phyloP scores from a whole-genome alignment of 1,140 invertebrate genomes.

The Hirudo medicinalis region DNA sequence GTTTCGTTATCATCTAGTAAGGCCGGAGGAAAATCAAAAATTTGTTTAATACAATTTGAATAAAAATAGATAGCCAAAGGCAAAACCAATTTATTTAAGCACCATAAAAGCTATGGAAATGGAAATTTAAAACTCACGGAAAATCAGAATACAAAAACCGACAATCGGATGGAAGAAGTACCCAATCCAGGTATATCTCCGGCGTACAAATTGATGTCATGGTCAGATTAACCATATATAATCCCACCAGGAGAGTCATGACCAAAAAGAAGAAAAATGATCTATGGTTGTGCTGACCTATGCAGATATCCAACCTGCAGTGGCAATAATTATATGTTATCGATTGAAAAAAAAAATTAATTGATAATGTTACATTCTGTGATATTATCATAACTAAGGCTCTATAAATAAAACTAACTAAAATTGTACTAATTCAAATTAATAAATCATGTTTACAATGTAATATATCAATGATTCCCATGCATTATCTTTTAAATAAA shows the following conservation, averaged over 20 bases:
- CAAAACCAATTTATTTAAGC: too few species aligned
- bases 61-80: too few species aligned
- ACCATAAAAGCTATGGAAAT: background rate
- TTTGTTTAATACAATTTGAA: background rate
- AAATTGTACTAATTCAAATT: background rate
- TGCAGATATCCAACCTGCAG: constrained; percentile 35
- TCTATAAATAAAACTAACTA: background rate
- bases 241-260: constrained; percentile 25
- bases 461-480: too few species aligned
- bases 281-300: constrained; percentile 33
- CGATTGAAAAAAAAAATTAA: background rate
- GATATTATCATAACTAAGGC: too few species aligned
- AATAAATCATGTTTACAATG: too few species aligned
- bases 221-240: constrained; percentile 33
- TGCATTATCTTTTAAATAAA: background rate
- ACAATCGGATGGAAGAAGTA: constrained; percentile 34
- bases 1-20: too few species aligned
- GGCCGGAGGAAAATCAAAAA: too few species aligned
- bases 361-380: background rate
- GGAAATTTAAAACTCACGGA: constrained; percentile 29
- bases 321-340: background rate
- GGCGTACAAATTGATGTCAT: constrained; percentile 38
- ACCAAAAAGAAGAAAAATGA: constrained; percentile 31
- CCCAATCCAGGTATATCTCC: constrained; percentile 34
- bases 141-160: constrained; percentile 33